Evolutionary conservation across 2,797 vertebrate genomes (phyloP), one percentile per base, ranked within the genome.

Genomic region (Falco cherrug): DNA sequence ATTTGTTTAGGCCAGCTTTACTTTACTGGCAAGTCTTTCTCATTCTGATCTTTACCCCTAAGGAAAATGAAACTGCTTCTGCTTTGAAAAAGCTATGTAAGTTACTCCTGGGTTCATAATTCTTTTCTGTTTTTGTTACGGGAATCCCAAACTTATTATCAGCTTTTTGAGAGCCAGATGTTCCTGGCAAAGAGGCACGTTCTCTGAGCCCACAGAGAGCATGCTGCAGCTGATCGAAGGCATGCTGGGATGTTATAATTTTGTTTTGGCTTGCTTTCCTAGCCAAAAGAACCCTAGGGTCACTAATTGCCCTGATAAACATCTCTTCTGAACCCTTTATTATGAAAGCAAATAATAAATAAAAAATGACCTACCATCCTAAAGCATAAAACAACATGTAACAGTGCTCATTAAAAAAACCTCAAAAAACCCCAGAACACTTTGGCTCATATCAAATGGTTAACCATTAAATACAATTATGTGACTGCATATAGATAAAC

Each of bases 81-180:
- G 60, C 29, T 78, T 69, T 0, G 19, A 75, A 84, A 93, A 63
- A 47, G 22, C 19, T 21, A 13, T 19, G 4, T n/a, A 83, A 47
- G 31, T 76, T 78, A 67, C 77, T 84, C 43, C 67, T 87, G 54
- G 10, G 60, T 79, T 93, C 92, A 11, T 48, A 79, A 87, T 69
- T 84, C 15, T 87, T 91, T 92, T 81, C 50, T 83, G 3, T 0
- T 76, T 93, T 92, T 89, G 51, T 81, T 83, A 74, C 41, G 92
- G 31, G 41, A 84, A 63, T 91, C 53, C 35, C 76, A 89, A 86
- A 95, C 50, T 92, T 97, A 89, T 90, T 81, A 91, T 37, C 67
- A 82, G 79, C 61, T 81, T 89, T 94, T 93, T 47, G 87, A 92
- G 96, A 93, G 69, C 86, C 94, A 95, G 95, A 81, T 93, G 89